phyloP scores from a whole-genome alignment of 2,888 invertebrate species.

The Parnassius glacialis region DNA sequence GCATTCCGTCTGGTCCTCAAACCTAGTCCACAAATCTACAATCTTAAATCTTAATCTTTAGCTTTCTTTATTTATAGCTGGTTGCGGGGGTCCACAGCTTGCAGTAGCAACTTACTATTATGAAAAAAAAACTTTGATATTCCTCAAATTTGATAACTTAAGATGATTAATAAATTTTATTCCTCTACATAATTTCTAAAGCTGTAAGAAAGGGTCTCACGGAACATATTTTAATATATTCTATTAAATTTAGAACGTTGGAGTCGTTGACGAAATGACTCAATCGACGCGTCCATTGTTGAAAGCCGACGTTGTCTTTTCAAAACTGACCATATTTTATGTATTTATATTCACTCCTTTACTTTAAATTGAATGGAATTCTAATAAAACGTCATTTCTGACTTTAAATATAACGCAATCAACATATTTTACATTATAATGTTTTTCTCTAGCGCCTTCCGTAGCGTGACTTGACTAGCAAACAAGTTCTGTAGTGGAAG shows the following conservation, averaged over 20 bases:
- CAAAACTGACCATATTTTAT: slow-evolving; percentile 49
- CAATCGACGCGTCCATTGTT: slow-evolving; percentile 51
- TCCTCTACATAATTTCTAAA: background rate
- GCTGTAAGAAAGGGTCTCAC: slow-evolving; percentile 21
- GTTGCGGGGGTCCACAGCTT: too few relatives aligned
- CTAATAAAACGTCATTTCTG: slow-evolving; percentile 40
- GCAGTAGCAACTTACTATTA: too few relatives aligned
- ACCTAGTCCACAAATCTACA: too few relatives aligned
- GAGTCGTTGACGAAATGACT: slow-evolving; percentile 52
- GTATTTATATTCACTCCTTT: slow-evolving; percentile 45
- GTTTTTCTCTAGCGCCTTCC: slow-evolving; percentile 13
- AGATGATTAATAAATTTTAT: slow-evolving; percentile 1
- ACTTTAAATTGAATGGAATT: slow-evolving; percentile 54
- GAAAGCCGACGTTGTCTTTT: slow-evolving; percentile 43
- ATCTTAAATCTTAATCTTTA: too few relatives aligned
- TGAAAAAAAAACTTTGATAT: too few relatives aligned
- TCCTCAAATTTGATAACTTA: too few relatives aligned
- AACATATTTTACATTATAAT: slow-evolving; percentile 21
- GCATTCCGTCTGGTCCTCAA: too few relatives aligned
- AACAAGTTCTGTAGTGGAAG: slow-evolving; percentile 18
- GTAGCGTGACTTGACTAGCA: slow-evolving; percentile 14
- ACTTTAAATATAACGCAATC: slow-evolving; percentile 26
- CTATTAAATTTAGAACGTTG: slow-evolving; percentile 44
- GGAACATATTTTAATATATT: slow-evolving; percentile 46
- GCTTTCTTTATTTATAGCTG: too few relatives aligned